Conservation (phyloP, 2,888 invertebrate species). For the Drosophila lacicola region DNA sequence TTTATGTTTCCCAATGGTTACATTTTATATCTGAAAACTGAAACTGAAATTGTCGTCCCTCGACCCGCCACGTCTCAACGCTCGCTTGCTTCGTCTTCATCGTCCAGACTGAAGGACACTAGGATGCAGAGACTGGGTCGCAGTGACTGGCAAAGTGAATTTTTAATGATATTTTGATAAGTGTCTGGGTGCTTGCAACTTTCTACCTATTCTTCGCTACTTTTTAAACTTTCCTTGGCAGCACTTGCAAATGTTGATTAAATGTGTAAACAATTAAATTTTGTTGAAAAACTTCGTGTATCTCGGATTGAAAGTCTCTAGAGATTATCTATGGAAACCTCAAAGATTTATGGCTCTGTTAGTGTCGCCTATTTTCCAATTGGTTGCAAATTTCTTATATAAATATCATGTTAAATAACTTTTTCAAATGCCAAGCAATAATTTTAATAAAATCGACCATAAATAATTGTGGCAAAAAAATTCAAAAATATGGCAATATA, state of each 20-base stretch:
- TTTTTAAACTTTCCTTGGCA: too few species aligned
- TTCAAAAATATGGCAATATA: conserved; percentile 12
- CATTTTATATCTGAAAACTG: conserved; percentile 59
- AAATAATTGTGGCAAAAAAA: conserved; percentile 33
- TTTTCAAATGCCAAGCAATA: conserved; percentile 23
- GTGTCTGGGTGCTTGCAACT: conserved; percentile 42
- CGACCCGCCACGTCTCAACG: background rate
- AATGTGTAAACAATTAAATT: conserved; percentile 8
- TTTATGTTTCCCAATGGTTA: conserved; percentile 77
- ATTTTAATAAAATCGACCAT: conserved; percentile 32
- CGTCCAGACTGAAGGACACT: conserved; percentile 2
- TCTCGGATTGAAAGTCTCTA: too few species aligned
- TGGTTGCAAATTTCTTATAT: conserved; percentile 11
- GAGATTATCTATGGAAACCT: background rate
- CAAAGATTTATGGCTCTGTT: conserved; percentile 38
- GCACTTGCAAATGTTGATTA: conserved; percentile 1
- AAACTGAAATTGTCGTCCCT: conserved; percentile 45
- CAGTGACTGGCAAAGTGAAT: conserved; percentile 59
- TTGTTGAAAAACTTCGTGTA: background rate
- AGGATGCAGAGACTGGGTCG: conserved; percentile 1
- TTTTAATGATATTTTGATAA: conserved; percentile 72
- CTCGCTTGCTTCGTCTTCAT: background rate
- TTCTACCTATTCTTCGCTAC: background rate
- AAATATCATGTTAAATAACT: conserved; percentile 33
- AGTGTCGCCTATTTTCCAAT: conserved; percentile 10